Conservation (phyloP, 2,113 vertebrate genomes). For the Menura novaehollandiae region DNA sequence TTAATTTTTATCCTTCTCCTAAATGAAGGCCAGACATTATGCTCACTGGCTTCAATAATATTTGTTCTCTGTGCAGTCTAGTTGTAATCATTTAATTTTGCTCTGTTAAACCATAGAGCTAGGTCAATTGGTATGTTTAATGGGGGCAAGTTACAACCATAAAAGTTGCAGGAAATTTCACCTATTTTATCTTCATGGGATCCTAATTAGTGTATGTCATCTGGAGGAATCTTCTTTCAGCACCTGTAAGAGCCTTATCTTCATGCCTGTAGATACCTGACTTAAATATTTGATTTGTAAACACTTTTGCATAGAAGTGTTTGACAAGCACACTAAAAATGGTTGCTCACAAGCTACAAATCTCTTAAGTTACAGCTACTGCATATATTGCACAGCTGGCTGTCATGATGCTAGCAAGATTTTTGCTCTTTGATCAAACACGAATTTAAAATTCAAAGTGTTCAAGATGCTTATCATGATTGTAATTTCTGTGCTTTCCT, state of each 20-base stretch:
- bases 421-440: neutral
- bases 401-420: neutral
- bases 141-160: neutral
- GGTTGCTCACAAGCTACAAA: neutral
- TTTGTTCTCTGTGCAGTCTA: neutral
- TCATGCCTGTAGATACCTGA: neutral
- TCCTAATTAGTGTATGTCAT: neutral
- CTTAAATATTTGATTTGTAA: conserved; percentile 9
- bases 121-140: neutral
- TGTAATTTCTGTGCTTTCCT: neutral
- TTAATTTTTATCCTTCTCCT: neutral
- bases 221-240: neutral
- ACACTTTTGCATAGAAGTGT: neutral
- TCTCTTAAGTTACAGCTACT: neutral
- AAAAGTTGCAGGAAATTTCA: neutral
- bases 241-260: neutral
- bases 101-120: neutral
- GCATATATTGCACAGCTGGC: neutral
- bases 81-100: neutral
- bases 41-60: neutral
- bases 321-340: neutral
- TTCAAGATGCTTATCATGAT: neutral
- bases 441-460: neutral
- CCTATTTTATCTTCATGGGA: neutral
- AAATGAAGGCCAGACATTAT: neutral